Base-by-base conservation (phyloP, 2,888 invertebrate species). In the Crepidodera aurea region DNA sequence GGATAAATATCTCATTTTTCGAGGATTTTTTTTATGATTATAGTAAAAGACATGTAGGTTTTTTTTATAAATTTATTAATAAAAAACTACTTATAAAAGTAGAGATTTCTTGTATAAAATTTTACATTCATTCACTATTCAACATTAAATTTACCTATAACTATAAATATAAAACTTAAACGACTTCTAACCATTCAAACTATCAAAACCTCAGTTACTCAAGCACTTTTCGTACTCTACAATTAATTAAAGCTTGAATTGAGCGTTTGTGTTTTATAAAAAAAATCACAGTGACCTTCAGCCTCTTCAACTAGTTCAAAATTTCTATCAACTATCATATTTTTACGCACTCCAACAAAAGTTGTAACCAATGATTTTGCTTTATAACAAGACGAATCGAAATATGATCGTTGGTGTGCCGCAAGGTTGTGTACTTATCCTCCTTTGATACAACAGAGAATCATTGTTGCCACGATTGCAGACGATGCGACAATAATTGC, bases 191-290 rank as follows among this genome's bases (percentile, higher is more conserved):
- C 6, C 34, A 34, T 34, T 34, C 34, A 32, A 32, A 32, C 6
- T 25, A n/a, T n/a, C 7, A 7, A 25, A 32, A 42, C 42, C 19
- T 46, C 44, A 22, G 16, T 18, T 51, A 51, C 37, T 51, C 65
- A 56, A 62, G 61, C 48, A 56, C 27, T 42, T 44, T 64, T 67
- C 63, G 63, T 67, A 68, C 63, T 65, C 22, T 42, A 10, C 13
- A 13, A 34, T 56, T 54, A 53, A 67, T 71, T 71, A 71, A 73
- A 73, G 73, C 73, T 72, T 68, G 60, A 60, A 62, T 64, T 62
- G 57, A 57, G 57, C 57, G 48, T 57, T 25, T 27, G 7, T 42
- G 16, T 29, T 39, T 25, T 19, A 2, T 8, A 32, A 46, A 51
- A 59, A 55, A 46, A 59, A 67, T 69, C 65, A 69, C 66, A 66